These are phyloP conservation scores for Tenodera sinensis DNA, from an alignment of 2,888 invertebrate species.

Conservation along the genomic window DNA sequence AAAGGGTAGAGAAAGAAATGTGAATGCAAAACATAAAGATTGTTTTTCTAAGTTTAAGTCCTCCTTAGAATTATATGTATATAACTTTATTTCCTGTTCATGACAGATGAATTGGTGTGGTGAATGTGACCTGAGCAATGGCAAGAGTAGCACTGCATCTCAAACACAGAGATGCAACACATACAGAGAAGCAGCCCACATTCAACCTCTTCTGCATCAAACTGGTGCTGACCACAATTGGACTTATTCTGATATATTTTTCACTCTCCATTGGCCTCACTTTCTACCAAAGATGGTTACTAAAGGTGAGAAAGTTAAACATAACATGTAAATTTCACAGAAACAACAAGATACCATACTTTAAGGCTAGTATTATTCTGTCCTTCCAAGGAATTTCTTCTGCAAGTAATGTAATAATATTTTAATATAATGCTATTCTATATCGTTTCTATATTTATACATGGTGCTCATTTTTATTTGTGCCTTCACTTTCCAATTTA, in stretches of 20 bases:
- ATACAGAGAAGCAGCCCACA: background rate
- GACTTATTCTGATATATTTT: conserved; percentile 58
- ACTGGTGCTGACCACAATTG: conserved; percentile 10
- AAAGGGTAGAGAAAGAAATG: no score
- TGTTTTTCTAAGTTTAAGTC: no score
- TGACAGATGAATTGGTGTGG: background rate
- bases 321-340: background rate
- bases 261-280: conserved; percentile 90
- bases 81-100: background rate
- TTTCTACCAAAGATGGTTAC: conserved; percentile 93
- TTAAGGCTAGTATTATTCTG: background rate
- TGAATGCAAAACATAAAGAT: no score
- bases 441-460: no score
- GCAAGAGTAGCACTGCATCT: conserved; percentile 10
- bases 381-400: no score
- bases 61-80: no score
- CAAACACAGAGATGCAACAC: background rate
- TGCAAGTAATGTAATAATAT: no score
- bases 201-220: conserved; percentile 11
- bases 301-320: conserved; percentile 58
- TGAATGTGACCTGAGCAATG: background rate
- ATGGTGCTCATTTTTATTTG: no score
- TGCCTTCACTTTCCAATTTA: no score
- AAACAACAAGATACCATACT: background rate
- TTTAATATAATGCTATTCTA: no score